Conservation (phyloP, 2,113 vertebrate species). For the Eonycteris spelaea region DNA sequence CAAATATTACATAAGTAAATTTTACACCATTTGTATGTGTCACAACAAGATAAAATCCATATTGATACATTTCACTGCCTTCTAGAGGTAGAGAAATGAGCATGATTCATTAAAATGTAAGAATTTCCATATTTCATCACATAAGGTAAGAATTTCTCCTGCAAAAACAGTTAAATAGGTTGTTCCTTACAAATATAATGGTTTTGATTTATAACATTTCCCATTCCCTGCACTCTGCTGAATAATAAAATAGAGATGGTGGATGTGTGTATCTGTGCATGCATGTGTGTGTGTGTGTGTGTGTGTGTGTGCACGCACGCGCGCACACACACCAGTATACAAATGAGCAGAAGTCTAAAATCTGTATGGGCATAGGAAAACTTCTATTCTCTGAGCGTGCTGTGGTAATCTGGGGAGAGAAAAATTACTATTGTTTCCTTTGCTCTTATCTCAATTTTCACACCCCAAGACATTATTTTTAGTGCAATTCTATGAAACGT, state of each 20-base stretch:
- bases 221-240: not conserved
- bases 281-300: too few relatives aligned
- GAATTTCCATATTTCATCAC: not conserved
- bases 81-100: not conserved
- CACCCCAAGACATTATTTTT: not conserved
- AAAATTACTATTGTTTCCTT: not conserved
- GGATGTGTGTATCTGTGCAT: not conserved
- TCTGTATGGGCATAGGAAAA: too few relatives aligned
- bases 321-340: too few relatives aligned
- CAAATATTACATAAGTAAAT: not conserved
- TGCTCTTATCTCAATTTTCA: not conserved
- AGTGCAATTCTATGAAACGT: not conserved
- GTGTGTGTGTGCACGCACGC: too few relatives aligned
- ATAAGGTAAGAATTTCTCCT: not conserved
- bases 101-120: not conserved
- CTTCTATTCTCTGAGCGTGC: not conserved
- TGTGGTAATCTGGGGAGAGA: not conserved
- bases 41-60: too few relatives aligned
- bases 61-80: too few relatives aligned
- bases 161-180: not conserved
- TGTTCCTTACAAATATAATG: not conserved
- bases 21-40: not conserved
- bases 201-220: not conserved
- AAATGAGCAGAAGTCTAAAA: not conserved
- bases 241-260: not conserved